A percentile compares a stretch with the other conserved stretches of the same genome.
These are phyloP conservation scores for Callocephalon fimbriatum DNA, from an alignment of 2,113 vertebrate genomes.

Conservation along the genomic window DNA sequence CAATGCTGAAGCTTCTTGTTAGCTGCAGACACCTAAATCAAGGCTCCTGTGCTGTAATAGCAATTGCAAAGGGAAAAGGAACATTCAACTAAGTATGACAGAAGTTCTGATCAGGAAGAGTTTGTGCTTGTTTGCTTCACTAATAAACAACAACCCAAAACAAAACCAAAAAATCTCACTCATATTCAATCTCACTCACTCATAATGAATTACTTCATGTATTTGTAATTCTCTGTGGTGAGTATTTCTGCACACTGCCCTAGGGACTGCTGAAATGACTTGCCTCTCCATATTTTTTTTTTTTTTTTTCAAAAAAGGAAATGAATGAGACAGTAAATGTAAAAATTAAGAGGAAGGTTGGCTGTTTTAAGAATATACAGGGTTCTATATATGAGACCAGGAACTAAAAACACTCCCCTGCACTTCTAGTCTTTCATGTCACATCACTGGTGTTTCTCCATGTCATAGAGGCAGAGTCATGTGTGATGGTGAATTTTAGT, in stretches of 20 bases:
- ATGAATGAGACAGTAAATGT: background rate
- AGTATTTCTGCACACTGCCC: background rate
- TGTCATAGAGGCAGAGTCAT: background rate
- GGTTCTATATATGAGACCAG: background rate
- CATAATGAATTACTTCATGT: background rate
- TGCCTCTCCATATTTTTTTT: background rate
- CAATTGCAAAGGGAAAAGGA: background rate
- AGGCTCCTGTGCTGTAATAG: background rate
- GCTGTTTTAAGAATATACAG: background rate
- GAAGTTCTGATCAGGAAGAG: background rate
- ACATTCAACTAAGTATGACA: background rate
- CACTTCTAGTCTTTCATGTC: background rate
- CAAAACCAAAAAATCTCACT: background rate
- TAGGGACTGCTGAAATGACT: background rate
- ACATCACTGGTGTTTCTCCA: background rate
- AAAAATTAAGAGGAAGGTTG: background rate
- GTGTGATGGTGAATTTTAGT: background rate
- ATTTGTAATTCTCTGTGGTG: background rate
- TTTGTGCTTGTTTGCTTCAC: background rate
- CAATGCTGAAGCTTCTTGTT: background rate
- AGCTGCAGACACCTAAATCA: background rate
- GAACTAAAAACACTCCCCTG: background rate
- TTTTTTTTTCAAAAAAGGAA: background rate
- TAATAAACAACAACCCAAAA: background rate
- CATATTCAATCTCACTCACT: background rate